Evolutionary conservation across 2,113 vertebrate species (phyloP), one percentile per base, ranked within the genome.

Genomic region (Ochotona princeps): DNA sequence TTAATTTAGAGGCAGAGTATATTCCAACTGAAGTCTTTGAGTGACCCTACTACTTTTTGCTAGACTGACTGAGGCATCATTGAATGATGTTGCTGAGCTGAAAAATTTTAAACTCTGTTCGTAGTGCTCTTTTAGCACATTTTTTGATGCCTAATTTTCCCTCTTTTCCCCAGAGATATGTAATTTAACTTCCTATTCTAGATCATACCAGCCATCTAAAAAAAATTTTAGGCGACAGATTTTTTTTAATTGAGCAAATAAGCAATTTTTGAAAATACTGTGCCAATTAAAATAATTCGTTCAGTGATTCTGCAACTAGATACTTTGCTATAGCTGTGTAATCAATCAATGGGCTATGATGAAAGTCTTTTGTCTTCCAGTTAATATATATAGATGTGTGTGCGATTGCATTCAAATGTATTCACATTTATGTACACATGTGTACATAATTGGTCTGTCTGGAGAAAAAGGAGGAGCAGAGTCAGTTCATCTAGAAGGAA

Each of bases 1-100:
- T 93, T 78, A 78, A 89, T 93, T 89, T 89, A 57, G 57, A 87
- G 23, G 49, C 57, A 93, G 18, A 70, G 51, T 93, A 20, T 95
- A 73, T 78, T 76, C 14, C 26, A 78, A 30, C 72, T 8, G n/a
- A n/a, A n/a, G n/a, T n/a, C n/a, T n/a, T n/a, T n/a, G n/a, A n/a
- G n/a, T n/a, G n/a, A n/a, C n/a, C n/a, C 67, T 89, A 88, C 67
- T 73, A 91, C 70, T 6, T 82, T 88, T 6, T 47, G 86, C 79
- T 60, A 91, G 81, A 17, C 30, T 51, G 26, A 91, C 72, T 60
- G 38, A 94, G 47, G 8, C 38, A 81, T 85, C 61, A 81, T 69
- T 81, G n/a, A 76, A 57, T 54, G 65, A 70, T 87, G 32, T 23
- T 74, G 14, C 54, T 35, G 57, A 83, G 28, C 74, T 63, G 28